A percentile compares a stretch with the other conserved stretches of the same genome.
These are phyloP conservation scores for Merluccius polli DNA, from an alignment of 2,797 vertebrate genomes.

Conservation along the genomic window DNA sequence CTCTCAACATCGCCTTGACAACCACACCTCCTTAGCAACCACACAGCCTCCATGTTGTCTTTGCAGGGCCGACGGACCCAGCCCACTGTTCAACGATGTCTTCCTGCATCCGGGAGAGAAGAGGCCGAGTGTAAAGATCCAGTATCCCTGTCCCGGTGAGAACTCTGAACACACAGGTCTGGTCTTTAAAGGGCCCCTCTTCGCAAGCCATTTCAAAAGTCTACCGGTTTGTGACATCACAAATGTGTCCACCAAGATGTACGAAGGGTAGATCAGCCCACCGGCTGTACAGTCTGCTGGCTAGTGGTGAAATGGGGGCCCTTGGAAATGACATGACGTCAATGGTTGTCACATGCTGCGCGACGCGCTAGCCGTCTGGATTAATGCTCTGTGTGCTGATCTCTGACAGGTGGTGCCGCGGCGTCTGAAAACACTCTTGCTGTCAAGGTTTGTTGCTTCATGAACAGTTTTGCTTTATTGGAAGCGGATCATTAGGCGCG, in stretches of 20 bases:
- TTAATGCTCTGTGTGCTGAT: background rate
- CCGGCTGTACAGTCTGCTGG: too few species aligned
- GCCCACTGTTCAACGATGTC: constrained; percentile 23
- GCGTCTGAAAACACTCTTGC: background rate
- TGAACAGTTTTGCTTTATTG: background rate
- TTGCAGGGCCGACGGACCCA: background rate
- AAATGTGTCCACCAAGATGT: background rate
- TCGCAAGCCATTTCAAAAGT: too few species aligned
- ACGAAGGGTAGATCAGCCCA: too few species aligned
- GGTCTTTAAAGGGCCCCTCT: too few species aligned
- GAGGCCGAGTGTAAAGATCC: constrained; percentile 19
- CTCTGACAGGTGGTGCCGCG: background rate
- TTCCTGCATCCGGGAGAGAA: constrained; percentile 29
- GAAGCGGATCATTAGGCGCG: background rate
- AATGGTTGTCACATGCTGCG: too few species aligned
- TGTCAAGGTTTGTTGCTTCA: constrained; percentile 8
- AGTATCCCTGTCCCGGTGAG: constrained; percentile 4
- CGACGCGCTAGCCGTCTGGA: too few species aligned
- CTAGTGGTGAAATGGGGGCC: too few species aligned
- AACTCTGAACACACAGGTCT: background rate
- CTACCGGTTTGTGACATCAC: background rate
- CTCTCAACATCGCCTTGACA: background rate
- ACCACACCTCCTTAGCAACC: background rate
- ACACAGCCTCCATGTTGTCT: background rate
- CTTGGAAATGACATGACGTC: too few species aligned